Evolutionary conservation across 2,797 vertebrate species (phyloP).

Genomic region (Enteromius radiatus): DNA sequence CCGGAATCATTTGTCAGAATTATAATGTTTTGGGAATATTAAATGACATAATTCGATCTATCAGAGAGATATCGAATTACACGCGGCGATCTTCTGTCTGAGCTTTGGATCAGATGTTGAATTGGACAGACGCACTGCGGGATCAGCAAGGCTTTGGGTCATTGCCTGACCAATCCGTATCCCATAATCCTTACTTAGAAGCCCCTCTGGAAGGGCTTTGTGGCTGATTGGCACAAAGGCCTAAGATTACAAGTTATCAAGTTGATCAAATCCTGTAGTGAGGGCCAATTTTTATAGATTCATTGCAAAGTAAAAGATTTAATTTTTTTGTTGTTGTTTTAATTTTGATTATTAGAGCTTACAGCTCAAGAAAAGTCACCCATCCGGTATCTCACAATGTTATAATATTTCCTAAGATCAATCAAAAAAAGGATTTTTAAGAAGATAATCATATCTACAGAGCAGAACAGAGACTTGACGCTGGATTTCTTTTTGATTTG

Average conservation of each 20-base stretch:
- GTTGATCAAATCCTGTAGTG: conserved; percentile 14
- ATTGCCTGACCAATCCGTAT: conserved; percentile 23
- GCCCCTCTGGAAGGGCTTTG: conserved; percentile 10
- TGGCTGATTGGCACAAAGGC: conserved; percentile 16
- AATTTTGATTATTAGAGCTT: too few species aligned
- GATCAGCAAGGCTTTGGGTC: conserved; percentile 45
- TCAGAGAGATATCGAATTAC: conserved; percentile 55
- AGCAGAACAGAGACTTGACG: neutral
- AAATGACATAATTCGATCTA: conserved; percentile 53
- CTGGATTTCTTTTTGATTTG: neutral
- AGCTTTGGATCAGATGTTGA: conserved; percentile 47
- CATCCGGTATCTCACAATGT: too few species aligned
- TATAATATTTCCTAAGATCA: too few species aligned
- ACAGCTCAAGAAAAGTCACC: too few species aligned
- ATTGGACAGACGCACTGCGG: conserved; percentile 34
- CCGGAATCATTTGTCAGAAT: conserved; percentile 49
- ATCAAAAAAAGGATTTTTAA: too few species aligned
- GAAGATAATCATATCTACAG: neutral
- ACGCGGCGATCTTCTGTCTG: conserved; percentile 19
- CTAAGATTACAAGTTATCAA: conserved; percentile 30
- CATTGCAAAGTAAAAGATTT: too few species aligned
- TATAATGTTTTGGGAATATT: conserved; percentile 52
- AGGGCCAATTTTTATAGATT: neutral
- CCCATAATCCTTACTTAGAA: conserved; percentile 37
- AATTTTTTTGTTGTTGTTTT: too few species aligned